Conservation (phyloP, 2,797 vertebrate species). For the Phrynocephalus guinanensis region DNA sequence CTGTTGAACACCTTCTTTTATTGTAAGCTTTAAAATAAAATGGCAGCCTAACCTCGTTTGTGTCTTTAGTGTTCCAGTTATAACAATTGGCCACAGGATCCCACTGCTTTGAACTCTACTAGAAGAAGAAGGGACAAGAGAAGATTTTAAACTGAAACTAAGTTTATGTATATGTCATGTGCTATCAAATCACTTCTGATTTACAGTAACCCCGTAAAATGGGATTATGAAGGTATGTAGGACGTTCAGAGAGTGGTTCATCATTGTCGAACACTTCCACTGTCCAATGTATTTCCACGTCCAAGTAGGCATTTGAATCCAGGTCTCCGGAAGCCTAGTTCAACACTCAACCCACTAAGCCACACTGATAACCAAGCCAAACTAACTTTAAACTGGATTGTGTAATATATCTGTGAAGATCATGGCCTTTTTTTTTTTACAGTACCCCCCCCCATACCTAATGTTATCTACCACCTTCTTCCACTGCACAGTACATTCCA, state of each 20-base stretch:
- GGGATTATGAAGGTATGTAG: too few relatives aligned
- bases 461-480: not conserved
- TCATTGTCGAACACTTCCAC: too few relatives aligned
- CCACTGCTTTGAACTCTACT: not conserved
- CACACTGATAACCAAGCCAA: too few relatives aligned
- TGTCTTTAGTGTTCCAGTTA: not conserved
- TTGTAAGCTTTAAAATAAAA: constrained; percentile 13
- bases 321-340: too few relatives aligned
- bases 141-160: not conserved
- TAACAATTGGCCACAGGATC: not conserved
- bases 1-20: not conserved
- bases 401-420: not conserved
- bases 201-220: too few relatives aligned
- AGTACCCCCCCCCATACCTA: not conserved
- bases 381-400: not conserved
- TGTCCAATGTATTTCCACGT: too few relatives aligned
- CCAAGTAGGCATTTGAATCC: too few relatives aligned
- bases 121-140: not conserved
- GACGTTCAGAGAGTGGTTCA: too few relatives aligned
- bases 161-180: not conserved
- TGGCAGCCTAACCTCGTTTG: not conserved
- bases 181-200: too few relatives aligned
- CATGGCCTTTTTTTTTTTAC: not conserved
- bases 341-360: too few relatives aligned
- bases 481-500: not conserved